Percentiles rank a stretch among this genome's conserved stretches.
phyloP scores from a whole-genome alignment of 1,140 invertebrate species.

The Bombus confusus region DNA sequence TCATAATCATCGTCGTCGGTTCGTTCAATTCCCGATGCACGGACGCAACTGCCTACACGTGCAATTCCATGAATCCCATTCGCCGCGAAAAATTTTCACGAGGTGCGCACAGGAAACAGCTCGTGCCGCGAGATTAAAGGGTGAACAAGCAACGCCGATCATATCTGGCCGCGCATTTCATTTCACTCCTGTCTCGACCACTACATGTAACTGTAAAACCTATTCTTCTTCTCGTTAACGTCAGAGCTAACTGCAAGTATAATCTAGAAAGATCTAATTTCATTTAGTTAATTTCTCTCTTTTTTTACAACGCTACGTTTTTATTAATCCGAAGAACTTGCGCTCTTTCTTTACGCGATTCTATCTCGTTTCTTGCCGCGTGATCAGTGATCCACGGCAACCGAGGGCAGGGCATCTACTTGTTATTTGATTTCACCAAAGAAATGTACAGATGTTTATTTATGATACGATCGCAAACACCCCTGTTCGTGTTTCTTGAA shows the following conservation, averaged over 20 bases:
- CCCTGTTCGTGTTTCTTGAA: no score
- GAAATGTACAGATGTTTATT: no score
- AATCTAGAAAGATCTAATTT: neutral
- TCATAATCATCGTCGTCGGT: neutral
- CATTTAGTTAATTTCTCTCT: neutral
- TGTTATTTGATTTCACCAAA: no score
- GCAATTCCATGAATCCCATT: neutral
- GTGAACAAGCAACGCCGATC: neutral
- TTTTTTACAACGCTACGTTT: neutral
- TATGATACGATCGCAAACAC: no score
- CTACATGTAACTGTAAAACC: neutral
- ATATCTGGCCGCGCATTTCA: neutral
- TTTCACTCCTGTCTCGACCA: neutral
- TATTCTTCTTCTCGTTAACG: no score
- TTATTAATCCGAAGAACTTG: neutral
- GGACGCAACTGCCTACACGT: neutral
- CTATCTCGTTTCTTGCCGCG: no score
- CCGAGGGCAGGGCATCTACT: no score
- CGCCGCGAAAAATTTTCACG: neutral
- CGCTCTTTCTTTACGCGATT: no score
- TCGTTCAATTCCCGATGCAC: neutral
- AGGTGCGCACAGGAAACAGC: neutral
- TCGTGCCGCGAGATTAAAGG: slow-evolving; percentile 4
- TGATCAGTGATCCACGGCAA: no score
- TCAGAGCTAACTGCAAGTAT: neutral